phyloP scores from a whole-genome alignment of 2,797 vertebrate species.

The Macrochelys suwanniensis region DNA sequence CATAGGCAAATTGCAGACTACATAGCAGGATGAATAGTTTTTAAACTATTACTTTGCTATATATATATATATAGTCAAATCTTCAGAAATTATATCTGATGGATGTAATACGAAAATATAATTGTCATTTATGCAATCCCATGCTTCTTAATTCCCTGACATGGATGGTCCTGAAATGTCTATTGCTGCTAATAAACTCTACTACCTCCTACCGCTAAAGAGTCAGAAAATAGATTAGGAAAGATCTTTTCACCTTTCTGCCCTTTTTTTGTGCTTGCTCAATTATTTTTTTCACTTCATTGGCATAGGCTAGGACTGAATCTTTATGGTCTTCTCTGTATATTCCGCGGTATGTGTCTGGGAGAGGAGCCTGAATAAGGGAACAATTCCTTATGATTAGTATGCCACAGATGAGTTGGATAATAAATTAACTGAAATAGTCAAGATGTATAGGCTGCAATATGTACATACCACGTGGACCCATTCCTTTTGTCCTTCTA shows the following conservation, averaged over 20 bases:
- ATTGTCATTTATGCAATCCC: background rate
- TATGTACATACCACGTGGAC: constrained; percentile 94
- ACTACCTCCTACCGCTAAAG: background rate
- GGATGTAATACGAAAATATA: background rate
- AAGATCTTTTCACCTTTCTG: constrained; percentile 84
- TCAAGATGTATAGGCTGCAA: constrained; percentile 21
- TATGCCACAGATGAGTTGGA: background rate
- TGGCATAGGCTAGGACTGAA: constrained; percentile 89
- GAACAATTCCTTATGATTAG: background rate
- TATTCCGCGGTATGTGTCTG: constrained; percentile 92
- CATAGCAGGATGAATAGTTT: background rate
- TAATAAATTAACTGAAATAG: constrained; percentile 30
- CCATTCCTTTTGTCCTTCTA: constrained; percentile 96
- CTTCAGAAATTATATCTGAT: background rate
- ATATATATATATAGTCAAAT: background rate
- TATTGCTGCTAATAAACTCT: background rate
- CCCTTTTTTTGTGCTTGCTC: constrained; percentile 85
- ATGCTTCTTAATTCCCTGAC: background rate
- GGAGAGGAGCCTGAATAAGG: constrained; percentile 88
- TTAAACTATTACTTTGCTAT: background rate
- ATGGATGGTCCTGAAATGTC: background rate
- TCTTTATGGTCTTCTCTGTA: constrained; percentile 89
- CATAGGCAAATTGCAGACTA: background rate
- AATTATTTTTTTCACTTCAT: constrained; percentile 87
- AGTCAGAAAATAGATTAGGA: background rate